Conservation (phyloP, 2,113 vertebrate species). For the Seriola dumerili region DNA sequence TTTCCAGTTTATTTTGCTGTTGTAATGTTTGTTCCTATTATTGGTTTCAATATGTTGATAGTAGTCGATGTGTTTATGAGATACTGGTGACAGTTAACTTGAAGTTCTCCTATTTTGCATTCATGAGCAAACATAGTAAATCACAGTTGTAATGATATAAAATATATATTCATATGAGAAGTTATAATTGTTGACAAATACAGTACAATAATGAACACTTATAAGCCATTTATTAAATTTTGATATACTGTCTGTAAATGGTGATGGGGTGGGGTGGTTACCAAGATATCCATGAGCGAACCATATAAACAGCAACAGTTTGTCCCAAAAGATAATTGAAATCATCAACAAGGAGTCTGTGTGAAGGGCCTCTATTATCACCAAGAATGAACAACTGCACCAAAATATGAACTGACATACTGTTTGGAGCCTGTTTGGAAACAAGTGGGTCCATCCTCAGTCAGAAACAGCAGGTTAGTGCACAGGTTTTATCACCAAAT, state of each 20-base stretch:
- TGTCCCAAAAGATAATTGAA: no score
- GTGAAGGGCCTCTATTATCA: not conserved
- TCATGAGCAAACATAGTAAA: conserved; percentile 2
- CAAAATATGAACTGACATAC: not conserved
- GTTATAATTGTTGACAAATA: not conserved
- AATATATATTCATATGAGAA: not conserved
- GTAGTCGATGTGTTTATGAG: not conserved
- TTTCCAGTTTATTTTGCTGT: not conserved
- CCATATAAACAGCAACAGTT: no score
- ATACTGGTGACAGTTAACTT: not conserved
- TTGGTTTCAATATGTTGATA: conserved; percentile 4
- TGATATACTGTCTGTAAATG: not conserved
- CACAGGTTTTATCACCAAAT: conserved; percentile 36
- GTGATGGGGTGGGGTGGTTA: no score
- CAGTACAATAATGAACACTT: no score
- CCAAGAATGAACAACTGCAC: not conserved
- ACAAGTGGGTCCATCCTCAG: conserved; percentile 4
- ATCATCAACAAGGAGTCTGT: no score
- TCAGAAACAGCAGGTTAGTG: conserved; percentile 2
- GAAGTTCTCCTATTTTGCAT: not conserved
- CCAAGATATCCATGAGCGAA: no score
- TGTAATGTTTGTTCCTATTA: conserved; percentile 3
- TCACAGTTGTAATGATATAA: not conserved
- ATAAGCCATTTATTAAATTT: not conserved
- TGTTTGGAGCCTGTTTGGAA: not conserved